Evolutionary conservation across 2,888 invertebrate species (phyloP), one percentile per base, ranked within the genome.

Genomic region (Lasioglossum morio): DNA sequence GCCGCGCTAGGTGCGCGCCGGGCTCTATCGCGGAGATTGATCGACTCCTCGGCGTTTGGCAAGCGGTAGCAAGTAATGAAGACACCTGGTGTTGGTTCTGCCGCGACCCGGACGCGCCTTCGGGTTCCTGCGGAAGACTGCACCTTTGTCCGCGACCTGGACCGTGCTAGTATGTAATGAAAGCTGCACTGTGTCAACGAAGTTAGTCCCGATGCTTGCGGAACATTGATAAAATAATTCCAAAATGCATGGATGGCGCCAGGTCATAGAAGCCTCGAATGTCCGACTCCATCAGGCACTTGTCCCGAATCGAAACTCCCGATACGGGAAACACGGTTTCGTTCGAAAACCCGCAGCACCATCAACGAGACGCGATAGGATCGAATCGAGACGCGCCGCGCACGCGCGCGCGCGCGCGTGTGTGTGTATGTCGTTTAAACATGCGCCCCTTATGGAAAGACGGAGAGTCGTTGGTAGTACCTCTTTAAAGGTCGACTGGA

Each of bases 401-500:
- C n/a, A n/a, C n/a, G n/a, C n/a, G n/a, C n/a, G n/a, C n/a, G n/a
- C n/a, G n/a, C 81, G 75, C 73, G 34, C 3, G 34, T 34, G 34
- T 3, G 60, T 60, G 48, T 53, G 48, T 23, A 23, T 23, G 19
- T 48, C 85, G 76, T 78, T 87, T 48, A 30, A 84, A 70, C 53
- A 30, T 84, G 76, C 77, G 72, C 66, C 78, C 75, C 43, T 72
- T 34, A 40, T 40, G 37, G 75, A 84, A 75, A 89, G 85, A 79
- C 79, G 76, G 77, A 86, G 87, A 89, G 86, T 86, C 87, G 82
- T 63, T 78, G 89, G 83, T 63, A 86, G 90, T 90, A 88, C 88
- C 85, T 84, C 88, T 90, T 89, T 87, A 89, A 88, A 90, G 91
- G 91, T 90, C 82, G 90, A 90, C 87, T 87, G 88, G 87, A 90